Percentiles rank a stretch among this genome's conserved stretches.
phyloP scores from a whole-genome alignment of 2,113 vertebrate species.

The Arizona elegans region DNA sequence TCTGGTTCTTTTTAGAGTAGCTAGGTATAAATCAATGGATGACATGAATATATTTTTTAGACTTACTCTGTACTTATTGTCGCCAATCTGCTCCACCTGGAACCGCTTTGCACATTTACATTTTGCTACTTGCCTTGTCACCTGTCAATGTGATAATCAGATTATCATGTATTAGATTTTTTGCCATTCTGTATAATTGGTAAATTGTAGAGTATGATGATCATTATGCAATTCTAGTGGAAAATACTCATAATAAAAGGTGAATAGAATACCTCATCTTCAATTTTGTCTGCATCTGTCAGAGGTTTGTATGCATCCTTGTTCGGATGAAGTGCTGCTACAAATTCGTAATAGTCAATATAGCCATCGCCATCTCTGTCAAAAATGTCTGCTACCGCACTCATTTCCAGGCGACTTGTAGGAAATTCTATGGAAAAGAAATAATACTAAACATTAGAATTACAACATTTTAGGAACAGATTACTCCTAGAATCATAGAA shows the following conservation, averaged over 20 bases:
- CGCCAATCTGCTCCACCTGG: constrained; percentile 98
- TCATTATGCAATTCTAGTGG: not conserved
- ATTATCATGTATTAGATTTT: not conserved
- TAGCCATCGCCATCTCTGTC: constrained; percentile 96
- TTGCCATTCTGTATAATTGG: not conserved
- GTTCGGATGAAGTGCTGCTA: constrained; percentile 96
- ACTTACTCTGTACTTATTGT: constrained; percentile 98
- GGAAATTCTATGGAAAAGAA: constrained; percentile 82
- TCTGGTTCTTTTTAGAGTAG: not conserved
- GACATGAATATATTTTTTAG: constrained; percentile 8
- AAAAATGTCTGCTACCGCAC: constrained; percentile 97
- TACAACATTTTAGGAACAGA: not conserved
- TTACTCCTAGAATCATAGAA: not conserved
- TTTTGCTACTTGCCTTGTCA: constrained; percentile 96
- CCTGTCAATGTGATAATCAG: constrained; percentile 71
- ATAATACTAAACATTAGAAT: not conserved
- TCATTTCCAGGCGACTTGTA: constrained; percentile 96
- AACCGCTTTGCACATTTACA: constrained; percentile 98
- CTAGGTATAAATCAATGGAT: not conserved
- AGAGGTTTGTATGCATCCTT: constrained; percentile 97
- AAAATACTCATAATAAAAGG: not conserved
- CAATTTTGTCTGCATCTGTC: constrained; percentile 98
- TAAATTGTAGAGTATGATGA: not conserved
- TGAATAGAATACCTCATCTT: constrained; percentile 86
- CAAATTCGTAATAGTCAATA: constrained; percentile 98